A percentile compares a stretch with the other conserved stretches of the same genome.
These are phyloP conservation scores for Eumerus sabulonum DNA, from an alignment of 2,888 invertebrate species.

Conservation along the genomic window DNA sequence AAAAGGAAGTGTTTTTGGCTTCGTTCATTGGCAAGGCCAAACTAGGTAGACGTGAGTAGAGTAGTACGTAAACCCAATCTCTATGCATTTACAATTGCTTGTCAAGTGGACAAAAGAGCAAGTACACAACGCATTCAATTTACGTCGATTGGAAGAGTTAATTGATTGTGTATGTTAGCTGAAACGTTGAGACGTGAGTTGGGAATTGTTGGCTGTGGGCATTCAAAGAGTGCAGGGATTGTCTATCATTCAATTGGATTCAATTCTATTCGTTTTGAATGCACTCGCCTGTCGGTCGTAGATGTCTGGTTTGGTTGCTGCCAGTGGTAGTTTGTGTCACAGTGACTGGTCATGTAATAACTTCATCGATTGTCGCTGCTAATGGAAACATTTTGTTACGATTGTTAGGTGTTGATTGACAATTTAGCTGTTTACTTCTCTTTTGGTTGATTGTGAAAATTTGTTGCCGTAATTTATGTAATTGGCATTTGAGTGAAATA, in stretches of 20 bases:
- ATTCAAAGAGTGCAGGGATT: constrained; percentile 11
- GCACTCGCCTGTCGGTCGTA: too few relatives aligned
- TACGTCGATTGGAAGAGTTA: constrained; percentile 51
- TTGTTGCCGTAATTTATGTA: constrained; percentile 23
- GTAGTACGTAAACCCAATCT: background rate
- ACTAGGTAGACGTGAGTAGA: background rate
- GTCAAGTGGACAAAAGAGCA: constrained; percentile 39
- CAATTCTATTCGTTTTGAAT: constrained; percentile 27
- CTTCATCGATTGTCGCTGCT: constrained; percentile 42
- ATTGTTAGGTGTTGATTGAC: constrained; percentile 49
- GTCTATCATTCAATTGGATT: constrained; percentile 37
- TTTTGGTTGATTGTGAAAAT: background rate
- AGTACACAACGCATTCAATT: constrained; percentile 41
- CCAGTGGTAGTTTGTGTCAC: constrained; percentile 1
- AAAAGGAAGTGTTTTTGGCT: constrained; percentile 27
- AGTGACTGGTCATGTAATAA: constrained; percentile 37
- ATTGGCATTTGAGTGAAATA: constrained; percentile 48
- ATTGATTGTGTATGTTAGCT: constrained; percentile 40
- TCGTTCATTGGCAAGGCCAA: constrained; percentile 36
- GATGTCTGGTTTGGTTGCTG: constrained; percentile 13
- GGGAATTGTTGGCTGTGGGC: too few relatives aligned
- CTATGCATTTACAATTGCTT: constrained; percentile 32
- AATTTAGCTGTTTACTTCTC: background rate
- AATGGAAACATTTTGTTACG: constrained; percentile 39
- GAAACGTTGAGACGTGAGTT: constrained; percentile 10